These are phyloP conservation scores for Hypomecis atomaria DNA, from an alignment of 2,888 invertebrate species.

Conservation along the genomic window DNA sequence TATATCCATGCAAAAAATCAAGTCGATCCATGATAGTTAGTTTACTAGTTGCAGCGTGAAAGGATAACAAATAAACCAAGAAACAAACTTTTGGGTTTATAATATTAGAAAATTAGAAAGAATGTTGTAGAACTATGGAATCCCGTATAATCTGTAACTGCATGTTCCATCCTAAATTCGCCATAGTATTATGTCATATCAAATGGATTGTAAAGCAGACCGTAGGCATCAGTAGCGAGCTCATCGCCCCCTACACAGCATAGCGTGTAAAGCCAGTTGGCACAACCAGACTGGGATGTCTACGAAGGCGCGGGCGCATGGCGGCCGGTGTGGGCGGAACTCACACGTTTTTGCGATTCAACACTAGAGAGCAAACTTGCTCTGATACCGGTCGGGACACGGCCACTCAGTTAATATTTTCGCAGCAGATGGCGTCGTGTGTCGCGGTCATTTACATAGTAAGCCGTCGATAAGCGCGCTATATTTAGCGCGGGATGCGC, in stretches of 20 bases:
- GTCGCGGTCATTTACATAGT: slow-evolving; percentile 83
- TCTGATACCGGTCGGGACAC: slow-evolving; percentile 62
- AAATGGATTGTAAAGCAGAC: neutral
- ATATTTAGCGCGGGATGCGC: slow-evolving; percentile 74
- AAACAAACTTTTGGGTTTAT: no score
- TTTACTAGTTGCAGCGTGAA: no score
- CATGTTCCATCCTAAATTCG: neutral
- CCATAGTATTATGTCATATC: neutral
- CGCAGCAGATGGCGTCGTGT: slow-evolving; percentile 76
- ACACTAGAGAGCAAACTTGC: slow-evolving; percentile 62
- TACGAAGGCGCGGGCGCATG: slow-evolving; percentile 20
- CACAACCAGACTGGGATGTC: slow-evolving; percentile 12
- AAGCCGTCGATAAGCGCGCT: slow-evolving; percentile 81
- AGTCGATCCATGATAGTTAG: no score
- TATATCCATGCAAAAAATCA: no score
- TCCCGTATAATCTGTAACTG: neutral
- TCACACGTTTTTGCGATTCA: slow-evolving; percentile 71
- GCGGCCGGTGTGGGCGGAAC: slow-evolving; percentile 63
- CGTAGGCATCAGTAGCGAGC: slow-evolving; percentile 18
- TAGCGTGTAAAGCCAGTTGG: slow-evolving; percentile 15
- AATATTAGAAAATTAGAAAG: no score
- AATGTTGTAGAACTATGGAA: no score
- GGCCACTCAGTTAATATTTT: slow-evolving; percentile 73
- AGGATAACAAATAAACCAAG: no score
- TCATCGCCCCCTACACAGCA: slow-evolving; percentile 25